Conservation (phyloP, 92 coral and sea anemone species). For the Parazoanthus darwini region DNA sequence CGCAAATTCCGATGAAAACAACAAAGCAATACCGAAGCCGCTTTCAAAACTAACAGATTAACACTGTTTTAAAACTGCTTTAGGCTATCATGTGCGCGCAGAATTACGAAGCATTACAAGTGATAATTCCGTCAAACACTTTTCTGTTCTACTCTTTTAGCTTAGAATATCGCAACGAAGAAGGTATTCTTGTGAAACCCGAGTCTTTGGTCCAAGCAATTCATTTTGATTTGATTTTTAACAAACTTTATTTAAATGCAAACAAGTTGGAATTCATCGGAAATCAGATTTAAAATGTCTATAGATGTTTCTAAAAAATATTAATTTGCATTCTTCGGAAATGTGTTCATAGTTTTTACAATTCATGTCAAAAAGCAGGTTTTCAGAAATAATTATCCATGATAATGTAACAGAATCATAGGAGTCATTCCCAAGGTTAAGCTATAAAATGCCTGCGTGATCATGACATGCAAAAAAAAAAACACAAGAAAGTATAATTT, state of each 20-base stretch:
- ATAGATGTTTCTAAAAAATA: not conserved
- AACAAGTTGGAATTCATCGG: not conserved
- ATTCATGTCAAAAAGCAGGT: not conserved
- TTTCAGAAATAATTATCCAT: not conserved
- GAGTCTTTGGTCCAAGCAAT: not conserved
- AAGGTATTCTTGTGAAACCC: not conserved
- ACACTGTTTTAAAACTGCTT: slow-evolving; percentile 5
- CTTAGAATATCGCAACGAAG: not conserved
- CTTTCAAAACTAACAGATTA: not conserved
- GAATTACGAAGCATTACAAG: not conserved
- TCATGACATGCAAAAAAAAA: no score
- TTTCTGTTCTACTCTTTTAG: not conserved
- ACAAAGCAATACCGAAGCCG: slow-evolving; percentile 16
- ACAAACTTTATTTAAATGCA: not conserved
- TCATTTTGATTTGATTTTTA: not conserved
- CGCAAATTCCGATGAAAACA: not conserved
- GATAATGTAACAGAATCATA: not conserved
- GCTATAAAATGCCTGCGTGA: not conserved
- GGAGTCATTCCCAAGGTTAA: not conserved
- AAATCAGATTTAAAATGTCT: not conserved
- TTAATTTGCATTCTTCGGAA: not conserved
- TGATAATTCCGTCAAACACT: not conserved
- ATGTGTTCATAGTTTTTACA: not conserved
- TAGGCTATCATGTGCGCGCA: not conserved
- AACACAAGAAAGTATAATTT: no score